Conservation (phyloP, 2,797 vertebrate genomes). For the Tokudaia tokunoshimensis region DNA sequence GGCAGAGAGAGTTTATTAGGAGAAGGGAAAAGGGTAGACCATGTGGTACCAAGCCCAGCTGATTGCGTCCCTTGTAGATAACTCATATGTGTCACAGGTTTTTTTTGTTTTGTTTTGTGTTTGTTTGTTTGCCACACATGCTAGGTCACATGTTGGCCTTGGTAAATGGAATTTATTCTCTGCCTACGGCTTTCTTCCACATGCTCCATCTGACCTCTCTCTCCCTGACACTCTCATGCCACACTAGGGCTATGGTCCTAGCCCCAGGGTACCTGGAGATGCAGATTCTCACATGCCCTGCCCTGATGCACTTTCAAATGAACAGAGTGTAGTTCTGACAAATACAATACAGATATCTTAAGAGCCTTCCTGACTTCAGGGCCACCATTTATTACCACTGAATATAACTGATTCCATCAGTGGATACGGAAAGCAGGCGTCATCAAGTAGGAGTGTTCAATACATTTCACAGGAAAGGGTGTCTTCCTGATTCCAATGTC, state of each 20-base stretch:
- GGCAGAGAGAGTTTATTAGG: not conserved
- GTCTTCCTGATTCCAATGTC: not conserved
- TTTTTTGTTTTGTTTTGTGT: not conserved
- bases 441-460: not conserved
- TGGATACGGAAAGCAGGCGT: not conserved
- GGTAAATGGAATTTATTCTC: not conserved
- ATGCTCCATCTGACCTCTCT: not conserved
- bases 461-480: not conserved
- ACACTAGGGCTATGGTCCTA: not conserved
- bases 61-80: not conserved
- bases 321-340: not conserved
- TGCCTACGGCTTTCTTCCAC: not conserved
- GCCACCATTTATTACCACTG: not conserved
- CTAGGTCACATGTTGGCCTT: not conserved
- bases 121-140: not conserved
- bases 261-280: not conserved
- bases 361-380: not conserved
- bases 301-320: not conserved
- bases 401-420: not conserved
- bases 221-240: not conserved
- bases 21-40: not conserved
- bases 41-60: not conserved
- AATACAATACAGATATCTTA: not conserved
- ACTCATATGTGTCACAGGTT: not conserved
- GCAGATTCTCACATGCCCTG: not conserved